Percentiles rank a stretch among this genome's conserved stretches.
Conservation (phyloP, 2,888 invertebrate genomes). For the Trichacis sp. region DNA sequence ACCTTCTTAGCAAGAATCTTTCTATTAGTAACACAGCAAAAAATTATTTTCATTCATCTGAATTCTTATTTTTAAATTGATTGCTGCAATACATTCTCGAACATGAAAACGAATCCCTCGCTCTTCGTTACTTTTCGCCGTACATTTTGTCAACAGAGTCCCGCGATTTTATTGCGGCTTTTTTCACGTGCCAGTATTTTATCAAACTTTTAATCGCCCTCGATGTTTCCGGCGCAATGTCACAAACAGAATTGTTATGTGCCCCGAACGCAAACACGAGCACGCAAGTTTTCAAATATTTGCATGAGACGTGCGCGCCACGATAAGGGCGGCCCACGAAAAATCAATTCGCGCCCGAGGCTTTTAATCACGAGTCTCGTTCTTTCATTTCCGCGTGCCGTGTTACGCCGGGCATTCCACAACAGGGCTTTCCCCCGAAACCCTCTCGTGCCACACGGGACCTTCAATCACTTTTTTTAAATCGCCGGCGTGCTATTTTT, state of each 20-base stretch:
- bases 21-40: no score
- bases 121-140: no score
- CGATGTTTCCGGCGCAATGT: conserved; percentile 6
- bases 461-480: neutral
- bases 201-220: conserved; percentile 12
- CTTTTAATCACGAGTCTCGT: conserved; percentile 60
- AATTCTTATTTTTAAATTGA: no score
- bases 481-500: neutral
- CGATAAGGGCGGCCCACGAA: conserved; percentile 31
- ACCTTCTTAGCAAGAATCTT: no score
- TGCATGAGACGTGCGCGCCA: conserved; percentile 20
- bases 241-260: neutral
- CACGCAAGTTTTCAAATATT: conserved; percentile 37
- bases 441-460: neutral
- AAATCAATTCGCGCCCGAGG: conserved; percentile 61
- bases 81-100: neutral
- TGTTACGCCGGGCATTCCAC: conserved; percentile 29
- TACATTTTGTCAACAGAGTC: no score
- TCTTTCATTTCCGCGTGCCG: conserved; percentile 59
- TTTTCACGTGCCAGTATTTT: conserved; percentile 25
- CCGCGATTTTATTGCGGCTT: neutral
- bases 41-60: no score
- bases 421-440: conserved; percentile 29
- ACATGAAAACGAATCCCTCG: no score
- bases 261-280: conserved; percentile 8